A percentile compares a stretch with the other conserved stretches of the same genome.
Conservation (phyloP, 1,140 invertebrate genomes). For the Galendromus occidentalis region DNA sequence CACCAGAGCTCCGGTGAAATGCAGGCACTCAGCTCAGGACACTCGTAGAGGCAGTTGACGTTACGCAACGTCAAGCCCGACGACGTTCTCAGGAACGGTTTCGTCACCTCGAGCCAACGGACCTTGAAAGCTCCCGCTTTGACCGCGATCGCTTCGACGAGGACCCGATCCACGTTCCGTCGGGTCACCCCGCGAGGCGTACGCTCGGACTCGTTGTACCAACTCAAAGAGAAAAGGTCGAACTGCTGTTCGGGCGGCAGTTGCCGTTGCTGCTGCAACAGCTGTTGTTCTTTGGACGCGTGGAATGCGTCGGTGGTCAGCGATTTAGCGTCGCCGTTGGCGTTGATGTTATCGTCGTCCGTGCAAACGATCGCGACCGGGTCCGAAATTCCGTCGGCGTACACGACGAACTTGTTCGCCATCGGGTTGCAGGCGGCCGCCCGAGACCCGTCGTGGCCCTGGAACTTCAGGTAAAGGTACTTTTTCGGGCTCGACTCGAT, state of each 20-base stretch:
- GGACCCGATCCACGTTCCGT: conserved; percentile 30
- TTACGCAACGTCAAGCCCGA: conserved; percentile 32
- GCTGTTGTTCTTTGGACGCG: conserved; percentile 10
- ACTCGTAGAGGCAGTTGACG: conserved; percentile 47
- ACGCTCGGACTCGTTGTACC: conserved; percentile 18
- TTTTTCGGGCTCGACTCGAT: conserved; percentile 18
- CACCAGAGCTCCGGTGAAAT: conserved; percentile 72
- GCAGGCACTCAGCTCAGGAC: conserved; percentile 64
- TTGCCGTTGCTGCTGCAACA: neutral
- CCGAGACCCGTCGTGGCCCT: conserved; percentile 16
- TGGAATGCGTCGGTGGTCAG: conserved; percentile 4
- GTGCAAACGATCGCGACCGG: conserved; percentile 19
- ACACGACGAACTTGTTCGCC: conserved; percentile 19
- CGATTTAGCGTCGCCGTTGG: conserved; percentile 8
- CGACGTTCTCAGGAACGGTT: conserved; percentile 23
- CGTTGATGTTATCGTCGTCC: conserved; percentile 4
- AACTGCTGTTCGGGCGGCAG: conserved; percentile 11
- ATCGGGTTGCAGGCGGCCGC: conserved; percentile 7
- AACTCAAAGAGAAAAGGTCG: conserved; percentile 18
- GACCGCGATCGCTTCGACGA: conserved; percentile 51
- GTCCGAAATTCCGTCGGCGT: conserved; percentile 15
- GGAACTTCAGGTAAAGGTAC: conserved; percentile 20
- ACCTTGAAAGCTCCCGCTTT: conserved; percentile 50
- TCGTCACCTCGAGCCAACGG: conserved; percentile 59
- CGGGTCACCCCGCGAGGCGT: neutral